phyloP scores from a whole-genome alignment of 2,888 invertebrate genomes.

The Eristalis tenax region DNA sequence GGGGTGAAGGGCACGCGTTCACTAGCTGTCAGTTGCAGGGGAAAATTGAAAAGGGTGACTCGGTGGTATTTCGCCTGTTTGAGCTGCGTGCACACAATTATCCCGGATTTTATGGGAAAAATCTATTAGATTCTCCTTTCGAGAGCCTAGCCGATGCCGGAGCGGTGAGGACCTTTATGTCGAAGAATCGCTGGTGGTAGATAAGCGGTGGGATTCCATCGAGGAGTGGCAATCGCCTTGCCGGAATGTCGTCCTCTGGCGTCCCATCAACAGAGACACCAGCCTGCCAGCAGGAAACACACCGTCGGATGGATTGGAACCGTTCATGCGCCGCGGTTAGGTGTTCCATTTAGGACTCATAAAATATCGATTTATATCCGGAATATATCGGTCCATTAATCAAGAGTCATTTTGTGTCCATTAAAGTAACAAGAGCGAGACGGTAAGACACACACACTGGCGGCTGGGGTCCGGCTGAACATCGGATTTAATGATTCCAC shows the following conservation, averaged over 20 bases:
- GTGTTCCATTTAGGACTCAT: not conserved
- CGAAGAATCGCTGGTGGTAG: constrained; percentile 18
- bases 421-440: constrained; percentile 15
- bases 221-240: constrained; percentile 44
- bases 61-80: constrained; percentile 47
- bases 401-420: constrained; percentile 11
- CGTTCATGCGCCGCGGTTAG: not conserved
- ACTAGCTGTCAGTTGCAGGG: constrained; percentile 41
- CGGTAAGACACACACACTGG: not conserved
- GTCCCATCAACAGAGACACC: constrained; percentile 1
- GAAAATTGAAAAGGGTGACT: constrained; percentile 43
- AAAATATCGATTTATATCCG: not conserved
- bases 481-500: constrained; percentile 59
- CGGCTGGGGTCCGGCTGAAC: not conserved
- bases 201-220: constrained; percentile 54
- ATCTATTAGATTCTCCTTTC: constrained; percentile 45
- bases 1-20: constrained; percentile 3
- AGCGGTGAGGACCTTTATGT: constrained; percentile 7
- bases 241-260: constrained; percentile 34
- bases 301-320: not conserved
- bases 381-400: not conserved
- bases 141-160: not conserved
- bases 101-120: constrained; percentile 59
- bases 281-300: not conserved
- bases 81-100: constrained; percentile 44